A percentile compares a stretch with the other conserved stretches of the same genome.
These are phyloP conservation scores for Delia radicum DNA, from an alignment of 1,140 invertebrate species.

Conservation along the genomic window DNA sequence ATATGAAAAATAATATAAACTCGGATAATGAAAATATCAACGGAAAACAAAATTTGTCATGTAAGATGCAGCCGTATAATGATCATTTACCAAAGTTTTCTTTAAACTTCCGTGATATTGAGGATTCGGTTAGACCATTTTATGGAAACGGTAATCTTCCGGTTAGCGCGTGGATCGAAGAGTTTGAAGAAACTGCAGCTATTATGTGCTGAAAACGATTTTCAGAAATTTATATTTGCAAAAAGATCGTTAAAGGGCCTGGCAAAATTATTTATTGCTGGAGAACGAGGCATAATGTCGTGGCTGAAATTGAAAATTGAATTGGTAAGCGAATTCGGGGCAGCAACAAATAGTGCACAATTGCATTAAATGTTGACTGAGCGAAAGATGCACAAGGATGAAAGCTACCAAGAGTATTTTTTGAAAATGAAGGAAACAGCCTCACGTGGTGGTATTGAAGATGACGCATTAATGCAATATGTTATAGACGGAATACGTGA, in stretches of 20 bases:
- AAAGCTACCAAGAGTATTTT: constrained; percentile 16
- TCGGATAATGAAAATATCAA: no score
- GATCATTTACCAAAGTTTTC: no score
- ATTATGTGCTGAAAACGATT: background rate
- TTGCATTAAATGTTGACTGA: constrained; percentile 15
- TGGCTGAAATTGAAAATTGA: background rate
- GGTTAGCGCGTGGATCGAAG: background rate
- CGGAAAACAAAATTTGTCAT: no score
- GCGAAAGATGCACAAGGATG: background rate
- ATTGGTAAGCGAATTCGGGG: background rate
- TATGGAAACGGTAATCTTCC: background rate
- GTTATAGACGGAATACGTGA: constrained; percentile 19
- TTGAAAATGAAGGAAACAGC: constrained; percentile 19
- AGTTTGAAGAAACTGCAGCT: constrained; percentile 1
- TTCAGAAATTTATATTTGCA: constrained; percentile 11
- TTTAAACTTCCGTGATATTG: no score
- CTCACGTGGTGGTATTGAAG: constrained; percentile 5
- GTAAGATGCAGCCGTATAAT: no score
- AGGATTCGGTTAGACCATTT: background rate
- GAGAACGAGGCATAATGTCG: constrained; percentile 1
- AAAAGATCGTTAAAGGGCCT: constrained; percentile 21
- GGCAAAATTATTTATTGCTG: constrained; percentile 19
- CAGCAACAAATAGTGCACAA: constrained; percentile 5
- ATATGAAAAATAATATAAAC: no score
- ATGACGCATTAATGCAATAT: constrained; percentile 20